phyloP scores from a whole-genome alignment of 64 coral and sea anemone genomes.

The Hydrozoanthus tunicans region DNA sequence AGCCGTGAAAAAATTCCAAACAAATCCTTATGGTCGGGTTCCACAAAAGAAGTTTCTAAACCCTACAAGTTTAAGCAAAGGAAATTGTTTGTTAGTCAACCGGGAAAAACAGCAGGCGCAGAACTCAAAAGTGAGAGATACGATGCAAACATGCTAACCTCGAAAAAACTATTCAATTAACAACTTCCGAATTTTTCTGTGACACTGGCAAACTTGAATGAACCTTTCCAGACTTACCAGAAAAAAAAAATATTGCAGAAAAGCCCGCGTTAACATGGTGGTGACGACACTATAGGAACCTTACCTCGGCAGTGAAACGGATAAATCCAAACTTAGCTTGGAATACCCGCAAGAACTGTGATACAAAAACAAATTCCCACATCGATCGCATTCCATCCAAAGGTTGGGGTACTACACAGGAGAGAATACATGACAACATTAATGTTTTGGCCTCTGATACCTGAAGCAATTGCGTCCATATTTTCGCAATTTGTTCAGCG shows the following conservation, averaged over 20 bases:
- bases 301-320: conserved; percentile 79
- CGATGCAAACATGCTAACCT: not conserved
- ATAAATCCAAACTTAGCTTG: conserved; percentile 93
- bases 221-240: not conserved
- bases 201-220: not conserved
- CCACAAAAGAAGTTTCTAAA: conserved; percentile 85
- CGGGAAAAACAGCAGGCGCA: conserved; percentile 65
- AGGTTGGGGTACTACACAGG: conserved; percentile 63
- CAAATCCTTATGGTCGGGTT: conserved; percentile 67
- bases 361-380: conserved; percentile 99
- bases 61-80: conserved; percentile 63
- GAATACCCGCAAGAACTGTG: conserved; percentile 98
- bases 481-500: conserved; percentile 70
- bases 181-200: conserved; percentile 3
- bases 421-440: conserved; percentile 34
- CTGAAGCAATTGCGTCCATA: conserved; percentile 47
- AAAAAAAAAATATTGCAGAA: not conserved
- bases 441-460: not conserved
- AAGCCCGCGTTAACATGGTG: conserved; percentile 6
- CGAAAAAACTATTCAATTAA: conserved; percentile 10
- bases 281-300: conserved; percentile 33
- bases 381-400: conserved; percentile 92
- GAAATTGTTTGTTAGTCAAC: conserved; percentile 65
- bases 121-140: conserved; percentile 42
- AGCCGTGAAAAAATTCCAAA: conserved; percentile 81